phyloP scores from a whole-genome alignment of 2,797 vertebrate genomes.

The Anguilla obscura region DNA sequence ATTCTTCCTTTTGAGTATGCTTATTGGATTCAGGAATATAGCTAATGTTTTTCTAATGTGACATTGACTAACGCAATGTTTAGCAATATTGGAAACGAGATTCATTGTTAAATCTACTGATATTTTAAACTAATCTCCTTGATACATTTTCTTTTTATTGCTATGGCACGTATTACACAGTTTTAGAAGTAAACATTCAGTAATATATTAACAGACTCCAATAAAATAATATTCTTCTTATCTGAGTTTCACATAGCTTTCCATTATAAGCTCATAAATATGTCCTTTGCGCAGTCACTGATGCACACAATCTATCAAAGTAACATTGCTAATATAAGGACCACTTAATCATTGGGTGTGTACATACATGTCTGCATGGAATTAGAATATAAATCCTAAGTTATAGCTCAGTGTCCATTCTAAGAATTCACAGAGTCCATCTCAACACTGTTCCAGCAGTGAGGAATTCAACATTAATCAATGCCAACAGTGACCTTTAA shows the following conservation, averaged over 20 bases:
- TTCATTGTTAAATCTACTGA: not conserved
- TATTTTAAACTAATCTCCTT: not conserved
- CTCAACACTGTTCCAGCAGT: not conserved
- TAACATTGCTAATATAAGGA: not conserved
- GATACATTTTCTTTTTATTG: not conserved
- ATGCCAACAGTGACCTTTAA: conserved; percentile 11
- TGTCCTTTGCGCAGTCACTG: not conserved
- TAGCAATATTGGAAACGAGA: not conserved
- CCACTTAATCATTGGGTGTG: not conserved
- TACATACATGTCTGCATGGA: not conserved
- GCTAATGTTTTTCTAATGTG: not conserved
- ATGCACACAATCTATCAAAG: conserved; percentile 9
- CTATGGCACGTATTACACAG: not conserved
- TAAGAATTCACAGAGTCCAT: not conserved
- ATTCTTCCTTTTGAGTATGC: not conserved
- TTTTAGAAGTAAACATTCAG: not conserved
- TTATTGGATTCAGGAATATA: not conserved
- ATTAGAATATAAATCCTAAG: conserved; percentile 13
- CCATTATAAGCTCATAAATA: not conserved
- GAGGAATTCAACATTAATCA: not conserved
- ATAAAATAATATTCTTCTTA: not conserved
- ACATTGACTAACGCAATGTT: not conserved
- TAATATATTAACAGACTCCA: not conserved
- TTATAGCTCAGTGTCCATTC: not conserved
- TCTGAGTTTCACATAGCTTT: not conserved